Evolutionary conservation across 2,797 vertebrate genomes (phyloP).

Genomic region (Gymnocypris eckloni): DNA sequence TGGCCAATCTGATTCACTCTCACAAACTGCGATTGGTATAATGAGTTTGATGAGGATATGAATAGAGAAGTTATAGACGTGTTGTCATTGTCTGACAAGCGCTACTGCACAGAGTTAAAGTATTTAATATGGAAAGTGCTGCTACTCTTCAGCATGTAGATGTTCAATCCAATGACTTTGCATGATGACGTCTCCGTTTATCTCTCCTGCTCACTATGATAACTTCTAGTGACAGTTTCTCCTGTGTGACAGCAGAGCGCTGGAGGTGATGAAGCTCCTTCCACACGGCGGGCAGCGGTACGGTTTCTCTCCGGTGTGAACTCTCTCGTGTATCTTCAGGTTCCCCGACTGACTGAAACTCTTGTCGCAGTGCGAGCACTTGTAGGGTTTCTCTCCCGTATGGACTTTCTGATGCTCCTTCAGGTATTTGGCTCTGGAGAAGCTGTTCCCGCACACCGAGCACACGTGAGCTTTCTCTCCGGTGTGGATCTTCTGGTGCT

Average conservation of each 20-base stretch:
- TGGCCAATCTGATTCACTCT: too few relatives aligned
- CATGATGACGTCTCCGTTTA: too few relatives aligned
- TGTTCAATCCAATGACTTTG: neutral
- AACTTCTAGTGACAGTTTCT: neutral
- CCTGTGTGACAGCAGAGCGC: neutral
- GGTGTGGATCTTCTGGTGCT: slow-evolving; percentile 44
- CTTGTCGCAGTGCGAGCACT: slow-evolving; percentile 10
- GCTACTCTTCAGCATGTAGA: too few relatives aligned
- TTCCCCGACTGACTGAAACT: slow-evolving; percentile 17
- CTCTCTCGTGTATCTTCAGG: slow-evolving; percentile 8
- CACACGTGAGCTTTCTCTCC: slow-evolving; percentile 52
- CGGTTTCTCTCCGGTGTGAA: slow-evolving; percentile 16
- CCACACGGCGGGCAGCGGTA: neutral
- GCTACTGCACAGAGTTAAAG: neutral
- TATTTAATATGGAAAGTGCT: neutral
- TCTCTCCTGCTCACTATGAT: neutral
- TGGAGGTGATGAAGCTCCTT: neutral
- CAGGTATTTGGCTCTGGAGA: slow-evolving; percentile 33
- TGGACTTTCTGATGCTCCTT: neutral
- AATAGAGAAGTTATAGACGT: too few relatives aligned
- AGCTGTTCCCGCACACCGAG: slow-evolving; percentile 43
- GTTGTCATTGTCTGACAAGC: neutral
- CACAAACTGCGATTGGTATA: too few relatives aligned
- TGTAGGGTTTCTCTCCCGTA: slow-evolving; percentile 15
- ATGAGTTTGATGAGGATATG: too few relatives aligned